Evolutionary conservation across 2,113 vertebrate species (phyloP), one percentile per base, ranked within the genome.

Genomic region (Melanotaenia duboulayi): DNA sequence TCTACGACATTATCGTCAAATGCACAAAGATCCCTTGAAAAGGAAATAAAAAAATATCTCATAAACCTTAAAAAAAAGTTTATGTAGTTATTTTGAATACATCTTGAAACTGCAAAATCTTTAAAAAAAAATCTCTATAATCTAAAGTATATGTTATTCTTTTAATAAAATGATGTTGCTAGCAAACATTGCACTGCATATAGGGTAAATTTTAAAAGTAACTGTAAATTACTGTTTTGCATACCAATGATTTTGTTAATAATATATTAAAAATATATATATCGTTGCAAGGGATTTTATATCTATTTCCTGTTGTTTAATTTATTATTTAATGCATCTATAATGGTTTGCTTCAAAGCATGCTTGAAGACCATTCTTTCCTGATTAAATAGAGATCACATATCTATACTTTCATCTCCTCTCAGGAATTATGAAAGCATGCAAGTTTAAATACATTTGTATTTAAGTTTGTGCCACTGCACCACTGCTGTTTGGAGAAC

Each of bases 401-500:
- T 44, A 61, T 60, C n/a, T 52, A 74, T 62, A 44, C 40, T 22
- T 17, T 17, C 28, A 25, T 74, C 59, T 49, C 9, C 64, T 51
- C 42, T 76, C 23, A 73, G 52, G 59, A 66, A 70, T 58, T 35
- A 70, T 74, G 37, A 70, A 80, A 81, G 40, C 52, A 71, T 51
- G 74, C 20, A 7, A 16, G 78, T 24, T 61, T 75, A 52, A 65
- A 65, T 61, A 51, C 76, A 80, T 44, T 7, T 35, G 32, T 35
- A 35, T 35, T 35, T 35, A 35, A 35, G 32, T 35, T 35, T 8
- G n/a, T 16, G 7, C 67, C 44, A 69, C 57, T 72, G 40, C 50
- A 25, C 66, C 9, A 17, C 78, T 67, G 56, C 77, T 55, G 76
- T 86, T 73, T 76, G 50, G 48, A 85, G 70, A 76, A 82, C 23